These are phyloP conservation scores for Mohoua ochrocephala DNA, from an alignment of 2,113 vertebrate genomes.

Conservation along the genomic window DNA sequence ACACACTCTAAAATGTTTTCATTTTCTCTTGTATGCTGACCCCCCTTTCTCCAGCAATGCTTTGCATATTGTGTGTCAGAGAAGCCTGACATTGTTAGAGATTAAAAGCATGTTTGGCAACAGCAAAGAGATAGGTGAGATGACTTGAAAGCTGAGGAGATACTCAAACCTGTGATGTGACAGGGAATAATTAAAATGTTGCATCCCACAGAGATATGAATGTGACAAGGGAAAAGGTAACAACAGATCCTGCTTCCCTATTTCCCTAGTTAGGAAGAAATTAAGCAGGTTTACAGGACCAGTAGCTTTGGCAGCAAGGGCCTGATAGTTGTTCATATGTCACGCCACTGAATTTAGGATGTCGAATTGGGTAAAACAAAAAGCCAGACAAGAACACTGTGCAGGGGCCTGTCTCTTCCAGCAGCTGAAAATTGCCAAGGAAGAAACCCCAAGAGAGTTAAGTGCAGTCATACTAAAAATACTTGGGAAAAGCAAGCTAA, in stretches of 20 bases:
- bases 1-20: not conserved
- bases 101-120: slow-evolving; percentile 21
- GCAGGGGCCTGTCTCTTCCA: not conserved
- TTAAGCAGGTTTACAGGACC: not conserved
- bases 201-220: not conserved
- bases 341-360: not conserved
- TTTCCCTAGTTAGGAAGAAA: not conserved
- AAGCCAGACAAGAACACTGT: not conserved
- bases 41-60: not conserved
- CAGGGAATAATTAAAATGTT: slow-evolving; percentile 38
- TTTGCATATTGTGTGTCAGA: not conserved
- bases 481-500: not conserved
- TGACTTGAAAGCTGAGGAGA: slow-evolving; percentile 25
- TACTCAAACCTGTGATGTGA: slow-evolving; percentile 7
- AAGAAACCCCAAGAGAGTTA: not conserved
- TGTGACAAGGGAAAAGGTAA: not conserved
- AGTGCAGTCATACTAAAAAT: slow-evolving; percentile 3
- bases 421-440: not conserved
- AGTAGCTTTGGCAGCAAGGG: not conserved
- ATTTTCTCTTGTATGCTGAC: not conserved
- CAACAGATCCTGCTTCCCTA: not conserved
- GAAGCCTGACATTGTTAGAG: not conserved
- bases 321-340: not conserved
- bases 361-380: not conserved
- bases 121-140: not conserved